Base-by-base conservation (phyloP, 1,140 invertebrate genomes). In the Pentalonia nigronervosa region DNA sequence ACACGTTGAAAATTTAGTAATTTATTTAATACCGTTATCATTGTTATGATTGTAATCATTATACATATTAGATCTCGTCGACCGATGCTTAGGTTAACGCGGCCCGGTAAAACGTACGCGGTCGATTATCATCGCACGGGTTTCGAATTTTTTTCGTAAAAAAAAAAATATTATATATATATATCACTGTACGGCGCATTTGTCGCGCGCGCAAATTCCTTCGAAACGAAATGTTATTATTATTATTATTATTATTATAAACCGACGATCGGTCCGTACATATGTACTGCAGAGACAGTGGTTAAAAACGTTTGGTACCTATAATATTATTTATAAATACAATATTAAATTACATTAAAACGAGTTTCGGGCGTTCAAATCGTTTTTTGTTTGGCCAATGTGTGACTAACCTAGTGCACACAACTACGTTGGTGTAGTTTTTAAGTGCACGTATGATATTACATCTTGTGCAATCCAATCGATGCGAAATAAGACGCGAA, bases 261-360 rank as follows among this genome's bases (percentile, higher is more conserved):
- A 76, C n/a, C 60, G n/a, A 20, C 6, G n/a, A 17, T 76, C 14
- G n/a, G 60, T 76, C 7, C 4, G 60, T 34, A n/a, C 20, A 20
- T 0, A 21, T 23, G 23, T 50, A 14, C 60, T 17, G 17, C 60
- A n/a, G 6, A 76, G 14, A 14, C 30, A 76, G 60, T 7, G n/a
- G n/a, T 67, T 67, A n/a, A 67, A 17, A 67, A 17, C 11, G 3
- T n/a, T n/a, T 76, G 60, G 60, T 76, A 41, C 41, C 41, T 41
- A 76, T n/a, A n/a, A 67, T n/a, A 53, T 21, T 53, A 53, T 53
- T 53, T n/a, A 76, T 76, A 17, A 30, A 76, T n/a, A n/a, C 30
- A 30, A 67, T 76, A 76, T 76, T 76, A 76, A 76, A 76, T 76
- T 76, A 76, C 60, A 76, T 34, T n/a, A 76, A 76, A 76, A 76